These are phyloP conservation scores for Podarcis lilfordi DNA, from an alignment of 2,797 vertebrate genomes.

Conservation along the genomic window DNA sequence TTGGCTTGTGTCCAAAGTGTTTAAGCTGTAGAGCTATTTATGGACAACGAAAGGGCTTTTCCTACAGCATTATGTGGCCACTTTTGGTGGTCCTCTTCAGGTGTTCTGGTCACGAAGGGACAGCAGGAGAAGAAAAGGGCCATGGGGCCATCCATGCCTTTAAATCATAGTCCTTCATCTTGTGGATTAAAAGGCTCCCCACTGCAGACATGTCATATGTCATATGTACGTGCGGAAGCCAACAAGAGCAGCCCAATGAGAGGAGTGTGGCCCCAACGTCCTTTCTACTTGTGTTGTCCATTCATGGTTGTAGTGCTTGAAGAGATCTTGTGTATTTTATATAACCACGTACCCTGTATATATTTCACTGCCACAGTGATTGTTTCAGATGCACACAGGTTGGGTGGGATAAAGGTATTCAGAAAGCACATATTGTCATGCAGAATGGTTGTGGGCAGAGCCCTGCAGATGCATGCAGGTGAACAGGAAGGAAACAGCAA, in stretches of 20 bases:
- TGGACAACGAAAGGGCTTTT: constrained; percentile 53
- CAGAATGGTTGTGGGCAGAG: constrained; percentile 55
- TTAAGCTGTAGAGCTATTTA: constrained; percentile 43
- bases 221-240: background rate
- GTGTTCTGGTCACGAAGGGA: no score
- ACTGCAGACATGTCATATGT: background rate
- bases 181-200: no score
- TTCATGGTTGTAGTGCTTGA: background rate
- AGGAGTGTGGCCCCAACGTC: background rate
- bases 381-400: constrained; percentile 65
- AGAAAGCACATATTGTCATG: constrained; percentile 63
- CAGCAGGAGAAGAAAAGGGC: no score
- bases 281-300: background rate
- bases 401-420: constrained; percentile 58
- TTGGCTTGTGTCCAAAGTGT: background rate
- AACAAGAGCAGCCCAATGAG: background rate
- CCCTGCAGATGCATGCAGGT: constrained; percentile 59
- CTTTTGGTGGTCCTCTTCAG: no score
- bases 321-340: constrained; percentile 57
- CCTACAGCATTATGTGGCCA: background rate
- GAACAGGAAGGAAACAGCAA: constrained; percentile 66
- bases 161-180: no score
- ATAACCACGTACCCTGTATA: constrained; percentile 70
- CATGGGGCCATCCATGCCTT: no score
- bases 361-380: constrained; percentile 75